Percentiles rank a stretch among this genome's conserved stretches.
These are phyloP conservation scores for Ciconia nigra DNA, from an alignment of 2,797 vertebrate species.

Conservation along the genomic window DNA sequence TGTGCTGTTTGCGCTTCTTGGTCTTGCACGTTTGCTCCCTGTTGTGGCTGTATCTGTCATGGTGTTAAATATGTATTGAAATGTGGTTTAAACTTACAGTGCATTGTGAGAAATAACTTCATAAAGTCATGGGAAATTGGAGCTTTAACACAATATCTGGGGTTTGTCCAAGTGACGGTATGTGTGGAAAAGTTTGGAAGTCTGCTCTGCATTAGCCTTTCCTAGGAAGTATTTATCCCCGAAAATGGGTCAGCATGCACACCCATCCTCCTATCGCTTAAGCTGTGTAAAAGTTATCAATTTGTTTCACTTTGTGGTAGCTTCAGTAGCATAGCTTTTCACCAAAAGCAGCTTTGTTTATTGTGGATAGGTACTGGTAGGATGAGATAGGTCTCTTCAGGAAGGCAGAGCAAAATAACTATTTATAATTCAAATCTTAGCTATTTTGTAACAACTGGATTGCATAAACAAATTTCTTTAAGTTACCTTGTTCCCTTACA, in stretches of 20 bases:
- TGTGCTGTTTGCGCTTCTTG: neutral
- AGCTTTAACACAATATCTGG: neutral
- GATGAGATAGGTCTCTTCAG: neutral
- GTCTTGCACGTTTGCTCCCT: neutral
- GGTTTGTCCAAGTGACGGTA: neutral
- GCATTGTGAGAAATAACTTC: neutral
- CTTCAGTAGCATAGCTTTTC: neutral
- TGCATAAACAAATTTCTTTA: neutral
- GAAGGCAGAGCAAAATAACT: neutral
- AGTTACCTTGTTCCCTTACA: neutral
- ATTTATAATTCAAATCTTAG: neutral
- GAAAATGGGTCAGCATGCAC: neutral
- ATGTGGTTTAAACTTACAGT: neutral
- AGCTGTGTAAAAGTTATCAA: neutral
- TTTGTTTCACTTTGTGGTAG: neutral
- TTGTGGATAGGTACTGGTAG: neutral
- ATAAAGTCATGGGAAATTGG: neutral
- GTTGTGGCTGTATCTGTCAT: neutral
- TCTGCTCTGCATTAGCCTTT: neutral
- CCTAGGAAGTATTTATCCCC: neutral
- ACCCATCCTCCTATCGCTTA: neutral
- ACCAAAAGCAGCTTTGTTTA: neutral
- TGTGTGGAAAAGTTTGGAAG: neutral
- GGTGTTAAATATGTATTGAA: neutral
- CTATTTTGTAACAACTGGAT: neutral